These are phyloP conservation scores for Pyrgus malvae DNA, from an alignment of 2,888 invertebrate genomes.

Conservation along the genomic window DNA sequence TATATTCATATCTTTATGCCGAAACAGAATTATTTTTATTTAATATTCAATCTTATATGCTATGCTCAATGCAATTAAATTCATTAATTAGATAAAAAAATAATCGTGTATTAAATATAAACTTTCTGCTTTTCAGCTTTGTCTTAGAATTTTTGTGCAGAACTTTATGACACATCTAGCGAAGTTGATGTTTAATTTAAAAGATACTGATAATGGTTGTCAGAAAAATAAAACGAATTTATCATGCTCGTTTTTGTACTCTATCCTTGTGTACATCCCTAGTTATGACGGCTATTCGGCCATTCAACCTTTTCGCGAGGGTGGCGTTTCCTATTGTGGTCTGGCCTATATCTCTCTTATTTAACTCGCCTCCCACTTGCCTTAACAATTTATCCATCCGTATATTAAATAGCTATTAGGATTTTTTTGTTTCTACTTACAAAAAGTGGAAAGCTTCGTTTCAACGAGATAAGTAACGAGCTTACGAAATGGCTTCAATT, in stretches of 20 bases:
- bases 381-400: constrained; percentile 2
- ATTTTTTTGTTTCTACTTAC: not conserved
- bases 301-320: constrained; percentile 48
- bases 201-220: too few relatives aligned
- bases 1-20: too few relatives aligned
- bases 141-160: too few relatives aligned
- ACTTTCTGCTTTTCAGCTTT: too few relatives aligned
- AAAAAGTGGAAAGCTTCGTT: constrained; percentile 13
- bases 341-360: constrained; percentile 27
- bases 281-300: constrained; percentile 45
- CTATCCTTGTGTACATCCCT: not conserved
- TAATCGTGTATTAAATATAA: too few relatives aligned
- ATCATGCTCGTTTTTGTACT: not conserved
- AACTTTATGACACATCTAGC: too few relatives aligned
- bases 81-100: too few relatives aligned
- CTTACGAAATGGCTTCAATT: not conserved
- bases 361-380: constrained; percentile 28
- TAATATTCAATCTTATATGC: too few relatives aligned
- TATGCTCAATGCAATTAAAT: too few relatives aligned
- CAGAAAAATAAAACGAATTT: not conserved
- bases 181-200: too few relatives aligned
- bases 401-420: not conserved
- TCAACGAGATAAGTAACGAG: constrained; percentile 26
- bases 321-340: constrained; percentile 47
- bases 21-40: too few relatives aligned